phyloP scores from a whole-genome alignment of 2,113 vertebrate genomes.

The Jacana jacana region DNA sequence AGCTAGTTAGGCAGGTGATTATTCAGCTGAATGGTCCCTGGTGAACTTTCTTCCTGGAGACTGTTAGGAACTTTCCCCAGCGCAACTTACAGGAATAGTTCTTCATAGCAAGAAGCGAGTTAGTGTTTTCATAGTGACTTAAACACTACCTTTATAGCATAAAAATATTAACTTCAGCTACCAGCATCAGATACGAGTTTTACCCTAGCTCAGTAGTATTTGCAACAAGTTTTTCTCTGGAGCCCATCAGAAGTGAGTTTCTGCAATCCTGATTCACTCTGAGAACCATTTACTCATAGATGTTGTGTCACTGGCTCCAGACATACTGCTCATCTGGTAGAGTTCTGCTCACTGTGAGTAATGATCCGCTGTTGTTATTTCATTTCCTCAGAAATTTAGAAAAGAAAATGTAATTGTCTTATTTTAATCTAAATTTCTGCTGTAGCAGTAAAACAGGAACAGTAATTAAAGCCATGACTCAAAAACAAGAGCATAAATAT shows the following conservation, averaged over 20 bases:
- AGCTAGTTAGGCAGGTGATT: background rate
- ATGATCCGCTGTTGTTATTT: conserved; percentile 28
- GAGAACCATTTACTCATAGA: background rate
- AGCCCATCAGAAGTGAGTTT: background rate
- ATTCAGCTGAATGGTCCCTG: background rate
- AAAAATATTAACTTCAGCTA: background rate
- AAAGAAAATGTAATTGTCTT: conserved; percentile 37
- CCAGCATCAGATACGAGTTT: background rate
- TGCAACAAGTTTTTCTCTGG: background rate
- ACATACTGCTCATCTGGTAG: background rate
- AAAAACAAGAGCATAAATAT: background rate
- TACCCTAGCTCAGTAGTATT: background rate
- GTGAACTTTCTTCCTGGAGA: background rate
- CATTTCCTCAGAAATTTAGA: conserved; percentile 29
- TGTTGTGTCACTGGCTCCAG: background rate
- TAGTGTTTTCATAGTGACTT: background rate
- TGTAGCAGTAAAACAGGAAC: conserved; percentile 28
- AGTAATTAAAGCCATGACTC: conserved; percentile 31
- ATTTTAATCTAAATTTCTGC: conserved; percentile 34
- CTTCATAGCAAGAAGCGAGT: background rate
- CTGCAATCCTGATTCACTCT: background rate
- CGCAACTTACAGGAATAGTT: background rate
- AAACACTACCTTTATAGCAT: background rate
- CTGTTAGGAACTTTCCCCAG: background rate
- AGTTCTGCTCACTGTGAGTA: background rate